Base-by-base conservation (phyloP, 2,888 invertebrate genomes). In the Lasiommata megera region DNA sequence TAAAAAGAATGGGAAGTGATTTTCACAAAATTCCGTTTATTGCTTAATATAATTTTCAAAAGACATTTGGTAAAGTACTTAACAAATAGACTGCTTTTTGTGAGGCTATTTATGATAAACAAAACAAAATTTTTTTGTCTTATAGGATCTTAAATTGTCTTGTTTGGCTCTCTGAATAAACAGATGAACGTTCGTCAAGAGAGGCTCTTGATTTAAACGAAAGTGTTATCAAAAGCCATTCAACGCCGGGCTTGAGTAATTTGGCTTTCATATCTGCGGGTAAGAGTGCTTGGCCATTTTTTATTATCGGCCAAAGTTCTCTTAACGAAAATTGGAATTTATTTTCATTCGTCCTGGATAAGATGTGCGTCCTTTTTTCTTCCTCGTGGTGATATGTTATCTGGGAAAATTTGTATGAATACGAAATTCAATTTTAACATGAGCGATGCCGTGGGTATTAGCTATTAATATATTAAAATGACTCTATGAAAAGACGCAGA, bases 121-220 rank as follows among this genome's bases (percentile, higher is more conserved):
- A 34, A 34, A 11, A 34, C 31, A 40, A 38, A 37, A 3, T 9
- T 18, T 9, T 28, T 2, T 29, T 14, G 11, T 12, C 7, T 36
- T 3, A 18, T 18, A 18, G 34, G 18, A 36, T 6, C 38, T 46
- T 38, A 18, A 23, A 11, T 31, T 58, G 12, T 56, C 51, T 29
- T 41, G 46, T 52, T 46, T 29, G 17, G 17, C 12, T 37, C 34
- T 38, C 28, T 37, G 54, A 50, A 18, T 50, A 46, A 51, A 40
- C 40, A 40, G 61, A 58, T 54, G 46, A 56, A 54, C 37, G 48
- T 53, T 59, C 52, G 38, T 50, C 56, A 52, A 37, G 37, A 59
- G 59, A 34, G 62, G 23, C 59, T 57, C 62, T 62, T 56, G 51
- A 62, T 62, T 62, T 56, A 62, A 54, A 62, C 56, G 29, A 51